phyloP scores from a whole-genome alignment of 2,113 vertebrate species.

The Tachuris rubrigastra region DNA sequence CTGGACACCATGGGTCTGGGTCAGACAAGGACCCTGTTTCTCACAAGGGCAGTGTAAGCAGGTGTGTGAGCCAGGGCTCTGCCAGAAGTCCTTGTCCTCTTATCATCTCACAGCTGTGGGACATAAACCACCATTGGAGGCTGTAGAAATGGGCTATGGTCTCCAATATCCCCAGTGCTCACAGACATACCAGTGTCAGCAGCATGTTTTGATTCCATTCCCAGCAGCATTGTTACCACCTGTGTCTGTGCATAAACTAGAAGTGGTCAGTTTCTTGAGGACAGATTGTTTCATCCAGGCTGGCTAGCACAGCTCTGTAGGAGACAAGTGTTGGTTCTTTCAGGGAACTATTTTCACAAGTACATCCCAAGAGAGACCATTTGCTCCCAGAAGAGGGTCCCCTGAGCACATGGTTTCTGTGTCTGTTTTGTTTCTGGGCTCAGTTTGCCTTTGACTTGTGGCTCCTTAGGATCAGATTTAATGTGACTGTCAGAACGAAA shows the following conservation, averaged over 20 bases:
- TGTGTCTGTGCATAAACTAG: background rate
- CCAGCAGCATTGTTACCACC: background rate
- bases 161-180: background rate
- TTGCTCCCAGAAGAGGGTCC: background rate
- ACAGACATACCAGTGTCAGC: background rate
- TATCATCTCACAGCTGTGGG: background rate
- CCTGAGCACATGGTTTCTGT: background rate
- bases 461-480: background rate
- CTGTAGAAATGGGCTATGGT: background rate
- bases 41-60: background rate
- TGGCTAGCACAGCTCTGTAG: background rate
- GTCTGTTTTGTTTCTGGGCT: background rate
- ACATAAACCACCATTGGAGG: background rate
- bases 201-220: background rate
- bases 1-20: background rate
- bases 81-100: background rate
- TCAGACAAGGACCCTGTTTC: background rate
- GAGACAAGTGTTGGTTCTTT: background rate
- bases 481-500: background rate
- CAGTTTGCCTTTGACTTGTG: rapidly evolving
- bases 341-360: background rate
- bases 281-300: background rate
- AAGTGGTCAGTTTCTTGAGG: background rate
- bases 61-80: rapidly evolving
- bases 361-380: background rate